Evolutionary conservation across 2,113 vertebrate genomes (phyloP).

Genomic region (Gymnorhina tibicen): DNA sequence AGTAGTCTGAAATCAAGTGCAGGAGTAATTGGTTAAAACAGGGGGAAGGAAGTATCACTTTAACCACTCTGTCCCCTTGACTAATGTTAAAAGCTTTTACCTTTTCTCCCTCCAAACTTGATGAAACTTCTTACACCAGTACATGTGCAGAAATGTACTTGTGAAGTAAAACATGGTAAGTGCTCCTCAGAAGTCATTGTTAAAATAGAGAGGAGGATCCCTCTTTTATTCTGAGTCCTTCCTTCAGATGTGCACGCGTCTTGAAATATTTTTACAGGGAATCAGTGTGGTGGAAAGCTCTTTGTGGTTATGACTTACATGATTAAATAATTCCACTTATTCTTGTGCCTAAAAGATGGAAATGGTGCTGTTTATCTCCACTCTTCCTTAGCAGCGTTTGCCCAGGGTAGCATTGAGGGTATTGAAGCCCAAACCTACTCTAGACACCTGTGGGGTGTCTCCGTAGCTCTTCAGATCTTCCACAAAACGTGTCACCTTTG

Average conservation of each 20-base stretch:
- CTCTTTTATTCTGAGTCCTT: background rate
- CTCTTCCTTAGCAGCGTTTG: background rate
- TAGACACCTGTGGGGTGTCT: background rate
- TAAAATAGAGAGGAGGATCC: conserved; percentile 33
- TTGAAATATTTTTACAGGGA: background rate
- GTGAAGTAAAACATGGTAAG: background rate
- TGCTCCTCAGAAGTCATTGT: conserved; percentile 20
- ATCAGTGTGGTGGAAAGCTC: background rate
- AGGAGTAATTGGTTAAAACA: background rate
- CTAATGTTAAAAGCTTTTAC: background rate
- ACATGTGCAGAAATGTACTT: background rate
- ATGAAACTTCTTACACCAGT: background rate
- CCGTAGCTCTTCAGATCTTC: background rate
- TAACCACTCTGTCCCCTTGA: background rate
- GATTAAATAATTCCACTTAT: background rate
- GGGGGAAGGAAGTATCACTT: background rate
- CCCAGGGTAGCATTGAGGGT: background rate
- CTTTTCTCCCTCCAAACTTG: conserved; percentile 5
- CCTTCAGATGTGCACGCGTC: background rate
- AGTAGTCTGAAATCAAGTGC: background rate
- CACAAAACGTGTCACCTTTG: background rate
- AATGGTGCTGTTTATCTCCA: background rate
- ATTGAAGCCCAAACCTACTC: background rate
- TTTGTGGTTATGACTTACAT: background rate
- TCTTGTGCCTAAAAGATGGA: background rate